A percentile compares a stretch with the other conserved stretches of the same genome.
Conservation (phyloP, 1,140 invertebrate genomes). For the Euura saliciscinereae region DNA sequence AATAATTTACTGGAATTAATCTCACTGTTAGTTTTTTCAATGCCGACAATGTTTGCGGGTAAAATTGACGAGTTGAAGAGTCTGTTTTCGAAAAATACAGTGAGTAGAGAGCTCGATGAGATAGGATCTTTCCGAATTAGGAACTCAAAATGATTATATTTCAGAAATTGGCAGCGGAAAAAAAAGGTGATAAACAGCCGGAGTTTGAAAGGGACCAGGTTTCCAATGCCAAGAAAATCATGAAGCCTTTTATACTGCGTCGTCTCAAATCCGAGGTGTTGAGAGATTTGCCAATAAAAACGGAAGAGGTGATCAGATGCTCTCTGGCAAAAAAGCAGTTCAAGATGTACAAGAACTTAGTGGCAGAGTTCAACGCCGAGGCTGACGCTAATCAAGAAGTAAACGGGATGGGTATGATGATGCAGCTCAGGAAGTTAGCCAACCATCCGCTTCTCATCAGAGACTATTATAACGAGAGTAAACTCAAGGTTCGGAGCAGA, state of each 20-base stretch:
- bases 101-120: constrained; percentile 47
- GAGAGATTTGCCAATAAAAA: constrained; percentile 80
- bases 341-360: constrained; percentile 75
- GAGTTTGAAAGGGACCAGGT: constrained; percentile 88
- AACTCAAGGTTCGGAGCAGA: constrained; percentile 56
- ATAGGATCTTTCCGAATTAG: not conserved
- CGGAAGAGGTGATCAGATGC: constrained; percentile 69
- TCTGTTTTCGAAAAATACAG: constrained; percentile 78
- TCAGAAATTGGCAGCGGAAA: constrained; percentile 54
- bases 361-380: constrained; percentile 74
- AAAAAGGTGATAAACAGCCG: constrained; percentile 65
- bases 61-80: constrained; percentile 88
- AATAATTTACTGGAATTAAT: constrained; percentile 96
- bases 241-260: constrained; percentile 95
- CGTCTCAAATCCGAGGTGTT: constrained; percentile 88
- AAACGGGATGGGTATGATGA: constrained; percentile 81
- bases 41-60: constrained; percentile 91
- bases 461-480: constrained; percentile 77
- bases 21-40: constrained; percentile 93
- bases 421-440: constrained; percentile 86
- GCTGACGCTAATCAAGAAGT: constrained; percentile 64
- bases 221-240: constrained; percentile 91
- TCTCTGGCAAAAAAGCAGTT: constrained; percentile 74
- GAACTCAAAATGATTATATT: constrained; percentile 30
- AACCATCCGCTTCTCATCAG: constrained; percentile 88